Base-by-base conservation (phyloP, 2,113 vertebrate species). In the Polypterus senegalus region DNA sequence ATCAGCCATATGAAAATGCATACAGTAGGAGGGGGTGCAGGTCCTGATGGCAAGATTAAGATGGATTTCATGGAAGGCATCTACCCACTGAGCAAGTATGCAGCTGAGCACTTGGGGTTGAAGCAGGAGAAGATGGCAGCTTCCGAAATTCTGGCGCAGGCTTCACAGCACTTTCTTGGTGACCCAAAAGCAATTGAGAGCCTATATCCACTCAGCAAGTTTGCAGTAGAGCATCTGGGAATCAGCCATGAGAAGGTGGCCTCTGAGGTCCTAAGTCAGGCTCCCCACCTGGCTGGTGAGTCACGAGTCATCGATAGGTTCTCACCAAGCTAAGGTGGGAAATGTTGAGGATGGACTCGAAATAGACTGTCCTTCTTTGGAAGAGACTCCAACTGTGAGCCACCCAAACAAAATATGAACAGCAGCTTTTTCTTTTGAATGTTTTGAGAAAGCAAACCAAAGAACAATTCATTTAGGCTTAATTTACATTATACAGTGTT, bases 1-100 rank as follows among this genome's bases (percentile, higher is more conserved):
- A 98, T 99, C 83, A 99, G 96, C 79, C 96, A 98, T 75, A 99
- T 97, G 93, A 99, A 99, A 88, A 99, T 99, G 96, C 96, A 99
- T 76, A 90, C 90, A 48, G 83, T 86, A 3, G 88, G 86, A 0
- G 88, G 84, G 2, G 86, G 82, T 1, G 84, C 69, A 62, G 81
- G 10, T 49, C 47, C 80, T 3, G 93, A 93, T 0, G 89, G 89
- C 71, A 97, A 95, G 76, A 79, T 92, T 74, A 94, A 96, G 77
- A 87, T 92, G 71, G 92, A 97, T 76, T 94, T 96, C 77, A 9
- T 85, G 83, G 94, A 97, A 70, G 91, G 90, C 47, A 92, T 98
- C 77, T 97, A 91, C 7, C 93, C 93, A 3, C 86, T 97, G 78
- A 94, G 89, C 69, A 96, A 95, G 48, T 92, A 95, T 68, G 88